phyloP scores from a whole-genome alignment of 2,797 vertebrate species.

The Eutrigla gurnardus region DNA sequence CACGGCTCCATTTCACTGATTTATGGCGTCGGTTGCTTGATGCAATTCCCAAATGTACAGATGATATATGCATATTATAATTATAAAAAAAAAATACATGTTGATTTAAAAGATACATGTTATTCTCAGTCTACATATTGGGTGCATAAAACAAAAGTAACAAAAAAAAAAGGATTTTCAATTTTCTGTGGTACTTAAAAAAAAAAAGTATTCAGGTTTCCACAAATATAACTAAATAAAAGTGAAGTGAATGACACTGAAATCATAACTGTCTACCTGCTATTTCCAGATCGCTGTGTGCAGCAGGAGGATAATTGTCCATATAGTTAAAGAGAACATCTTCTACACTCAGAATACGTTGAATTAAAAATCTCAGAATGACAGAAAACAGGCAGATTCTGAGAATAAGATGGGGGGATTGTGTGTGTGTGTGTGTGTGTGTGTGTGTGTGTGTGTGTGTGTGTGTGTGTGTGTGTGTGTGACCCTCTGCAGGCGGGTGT shows the following conservation, averaged over 20 bases:
- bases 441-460: conserved; percentile 47
- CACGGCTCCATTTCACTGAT: background rate
- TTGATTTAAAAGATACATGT: conserved; percentile 1
- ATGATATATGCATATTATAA: background rate
- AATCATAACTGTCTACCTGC: conserved; percentile 46
- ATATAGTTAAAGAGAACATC: conserved; percentile 18
- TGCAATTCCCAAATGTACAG: conserved; percentile 12
- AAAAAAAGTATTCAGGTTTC: conserved; percentile 44
- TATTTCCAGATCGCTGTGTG: conserved; percentile 9
- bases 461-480: conserved; percentile 24
- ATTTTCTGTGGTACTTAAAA: conserved; percentile 31
- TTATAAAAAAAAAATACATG: background rate
- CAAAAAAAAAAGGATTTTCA: conserved; percentile 45
- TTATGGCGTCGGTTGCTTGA: conserved; percentile 4
- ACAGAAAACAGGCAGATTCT: conserved; percentile 31
- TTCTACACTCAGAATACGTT: conserved; percentile 1
- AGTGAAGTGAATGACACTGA: conserved; percentile 52
- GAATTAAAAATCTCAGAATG: conserved; percentile 30
- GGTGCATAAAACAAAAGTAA: conserved; percentile 9
- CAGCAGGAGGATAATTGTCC: conserved; percentile 23
- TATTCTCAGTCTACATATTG: background rate
- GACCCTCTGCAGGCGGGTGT: conserved; percentile 71
- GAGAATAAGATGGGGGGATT: conserved; percentile 35
- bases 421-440: conserved; percentile 30
- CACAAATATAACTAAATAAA: conserved; percentile 63